These are phyloP conservation scores for Amphimallon solstitiale DNA, from an alignment of 2,888 invertebrate species.

Conservation along the genomic window DNA sequence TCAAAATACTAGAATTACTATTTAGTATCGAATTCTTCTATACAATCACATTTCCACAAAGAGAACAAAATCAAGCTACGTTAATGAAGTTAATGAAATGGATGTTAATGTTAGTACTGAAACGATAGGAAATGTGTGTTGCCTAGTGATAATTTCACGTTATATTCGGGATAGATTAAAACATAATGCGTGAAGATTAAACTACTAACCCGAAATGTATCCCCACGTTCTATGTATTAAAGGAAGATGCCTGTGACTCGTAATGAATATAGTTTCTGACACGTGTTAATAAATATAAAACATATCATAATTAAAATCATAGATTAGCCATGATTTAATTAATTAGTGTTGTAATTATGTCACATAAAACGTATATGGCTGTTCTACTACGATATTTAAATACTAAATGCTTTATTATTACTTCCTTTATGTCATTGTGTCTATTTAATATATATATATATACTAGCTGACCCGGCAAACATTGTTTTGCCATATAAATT, in stretches of 20 bases:
- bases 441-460: too few relatives aligned
- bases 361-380: too few relatives aligned
- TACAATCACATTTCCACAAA: background rate
- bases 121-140: slow-evolving; percentile 4
- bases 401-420: too few relatives aligned
- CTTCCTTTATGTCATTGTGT: too few relatives aligned
- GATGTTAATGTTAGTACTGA: slow-evolving; percentile 16
- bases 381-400: too few relatives aligned
- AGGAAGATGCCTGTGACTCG: background rate
- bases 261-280: slow-evolving; percentile 19
- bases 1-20: too few relatives aligned
- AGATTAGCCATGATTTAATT: background rate
- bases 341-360: too few relatives aligned
- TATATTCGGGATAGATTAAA: slow-evolving; percentile 6
- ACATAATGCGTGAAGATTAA: slow-evolving; percentile 26
- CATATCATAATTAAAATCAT: background rate
- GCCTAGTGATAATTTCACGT: slow-evolving; percentile 18
- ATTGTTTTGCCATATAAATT: too few relatives aligned
- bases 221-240: background rate
- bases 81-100: slow-evolving; percentile 18
- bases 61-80: background rate
- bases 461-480: too few relatives aligned
- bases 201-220: slow-evolving; percentile 12
- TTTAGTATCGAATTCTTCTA: too few relatives aligned
- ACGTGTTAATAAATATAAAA: background rate